These are phyloP conservation scores for Rousettus madagascariensis DNA, from an alignment of 2,797 vertebrate genomes.

Conservation along the genomic window DNA sequence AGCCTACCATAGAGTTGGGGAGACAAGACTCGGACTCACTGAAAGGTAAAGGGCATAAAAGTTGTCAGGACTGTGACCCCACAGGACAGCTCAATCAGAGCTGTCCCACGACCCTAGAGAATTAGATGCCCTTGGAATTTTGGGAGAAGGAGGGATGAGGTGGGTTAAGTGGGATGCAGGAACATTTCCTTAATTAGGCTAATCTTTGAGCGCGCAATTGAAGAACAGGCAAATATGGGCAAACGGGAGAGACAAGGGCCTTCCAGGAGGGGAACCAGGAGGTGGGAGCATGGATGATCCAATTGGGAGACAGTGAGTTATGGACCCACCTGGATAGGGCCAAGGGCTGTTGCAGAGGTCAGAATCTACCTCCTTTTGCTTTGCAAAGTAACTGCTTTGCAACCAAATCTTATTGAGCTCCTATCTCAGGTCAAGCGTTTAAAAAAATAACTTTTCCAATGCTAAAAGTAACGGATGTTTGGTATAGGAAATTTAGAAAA, in stretches of 20 bases:
- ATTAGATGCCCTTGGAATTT: not conserved
- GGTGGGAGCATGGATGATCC: too few relatives aligned
- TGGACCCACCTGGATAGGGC: not conserved
- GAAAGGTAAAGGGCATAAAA: not conserved
- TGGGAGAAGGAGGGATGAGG: not conserved
- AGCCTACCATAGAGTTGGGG: not conserved
- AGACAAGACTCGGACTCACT: not conserved
- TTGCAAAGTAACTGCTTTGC: not conserved
- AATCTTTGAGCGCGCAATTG: not conserved
- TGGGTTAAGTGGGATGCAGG: not conserved
- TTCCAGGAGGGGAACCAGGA: not conserved
- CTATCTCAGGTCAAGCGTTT: not conserved
- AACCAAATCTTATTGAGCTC: not conserved
- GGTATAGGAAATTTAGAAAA: not conserved
- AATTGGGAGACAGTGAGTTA: not conserved
- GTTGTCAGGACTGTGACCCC: not conserved
- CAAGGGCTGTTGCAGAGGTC: not conserved
- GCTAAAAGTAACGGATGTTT: not conserved
- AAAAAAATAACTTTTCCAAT: not conserved
- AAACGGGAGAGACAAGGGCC: not conserved
- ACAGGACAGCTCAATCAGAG: not conserved
- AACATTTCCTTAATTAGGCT: not conserved
- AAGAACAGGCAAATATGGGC: not conserved
- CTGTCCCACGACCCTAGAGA: not conserved
- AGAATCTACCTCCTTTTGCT: not conserved